Percentiles rank a stretch among this genome's conserved stretches.
Conservation (phyloP, 2,113 vertebrate species). For the Aptenodytes patagonicus region DNA sequence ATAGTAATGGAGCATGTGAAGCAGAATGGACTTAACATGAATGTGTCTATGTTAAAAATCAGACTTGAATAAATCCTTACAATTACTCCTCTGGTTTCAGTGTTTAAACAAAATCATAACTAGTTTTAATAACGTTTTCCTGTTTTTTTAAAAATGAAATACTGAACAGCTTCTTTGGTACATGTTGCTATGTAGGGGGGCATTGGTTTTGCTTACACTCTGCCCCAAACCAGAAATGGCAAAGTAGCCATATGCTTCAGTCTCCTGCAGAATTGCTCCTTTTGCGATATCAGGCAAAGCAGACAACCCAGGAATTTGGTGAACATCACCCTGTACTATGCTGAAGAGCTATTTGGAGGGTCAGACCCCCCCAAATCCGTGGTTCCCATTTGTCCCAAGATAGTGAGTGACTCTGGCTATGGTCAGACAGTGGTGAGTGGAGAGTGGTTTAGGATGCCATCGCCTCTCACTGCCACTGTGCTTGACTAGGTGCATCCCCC, state of each 20-base stretch:
- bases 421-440: background rate
- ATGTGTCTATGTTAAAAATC: background rate
- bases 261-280: background rate
- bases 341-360: background rate
- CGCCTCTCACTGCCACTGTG: background rate
- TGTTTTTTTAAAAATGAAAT: background rate
- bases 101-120: background rate
- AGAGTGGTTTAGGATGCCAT: background rate
- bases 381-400: background rate
- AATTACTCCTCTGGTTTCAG: background rate
- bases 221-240: background rate
- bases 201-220: background rate
- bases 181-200: rapidly evolving
- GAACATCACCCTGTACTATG: background rate
- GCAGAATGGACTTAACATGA: background rate
- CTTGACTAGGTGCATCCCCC: background rate
- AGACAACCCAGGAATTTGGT: background rate
- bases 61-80: background rate
- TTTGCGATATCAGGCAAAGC: background rate
- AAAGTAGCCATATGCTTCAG: background rate
- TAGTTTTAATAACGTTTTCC: background rate
- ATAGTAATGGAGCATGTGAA: background rate
- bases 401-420: background rate
- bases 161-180: background rate
- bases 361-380: rapidly evolving